phyloP scores from a whole-genome alignment of 1,140 invertebrate species.

The Oedothorax gibbosus region DNA sequence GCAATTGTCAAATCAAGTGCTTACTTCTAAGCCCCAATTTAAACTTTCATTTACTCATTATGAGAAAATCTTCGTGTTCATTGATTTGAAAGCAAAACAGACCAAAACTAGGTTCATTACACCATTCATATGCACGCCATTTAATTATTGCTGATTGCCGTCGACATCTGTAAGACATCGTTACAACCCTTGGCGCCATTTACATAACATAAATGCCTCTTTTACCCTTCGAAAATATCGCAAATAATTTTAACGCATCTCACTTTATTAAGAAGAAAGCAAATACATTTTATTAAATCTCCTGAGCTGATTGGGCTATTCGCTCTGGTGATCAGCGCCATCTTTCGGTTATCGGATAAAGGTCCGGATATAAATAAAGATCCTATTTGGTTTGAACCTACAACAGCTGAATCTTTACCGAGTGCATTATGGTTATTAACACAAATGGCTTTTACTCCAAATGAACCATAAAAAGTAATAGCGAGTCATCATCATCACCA shows the following conservation, averaged over 20 bases:
- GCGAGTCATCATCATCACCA: constrained; percentile 57
- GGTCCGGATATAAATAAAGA: constrained; percentile 28
- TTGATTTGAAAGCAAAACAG: too few relatives aligned
- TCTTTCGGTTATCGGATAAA: background rate
- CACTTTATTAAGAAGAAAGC: constrained; percentile 43
- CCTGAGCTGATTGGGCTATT: constrained; percentile 34
- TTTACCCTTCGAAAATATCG: background rate
- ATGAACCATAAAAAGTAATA: constrained; percentile 61
- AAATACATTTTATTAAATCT: constrained; percentile 53
- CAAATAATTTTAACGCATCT: constrained; percentile 39
- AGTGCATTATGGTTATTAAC: constrained; percentile 51
- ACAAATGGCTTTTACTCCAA: constrained; percentile 51
- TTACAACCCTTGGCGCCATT: constrained; percentile 9
- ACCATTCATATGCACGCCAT: background rate
- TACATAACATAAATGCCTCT: constrained; percentile 50
- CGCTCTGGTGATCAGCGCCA: background rate
- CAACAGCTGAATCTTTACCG: constrained; percentile 5
- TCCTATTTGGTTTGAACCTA: background rate
- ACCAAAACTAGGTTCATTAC: constrained; percentile 3
- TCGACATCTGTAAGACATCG: constrained; percentile 50
- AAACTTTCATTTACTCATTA: too few relatives aligned
- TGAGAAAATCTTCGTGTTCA: too few relatives aligned
- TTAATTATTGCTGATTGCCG: constrained; percentile 28
- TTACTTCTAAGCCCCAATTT: too few relatives aligned
- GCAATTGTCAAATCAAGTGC: too few relatives aligned